These are phyloP conservation scores for Oceanites oceanicus DNA, from an alignment of 2,113 vertebrate species.

Conservation along the genomic window DNA sequence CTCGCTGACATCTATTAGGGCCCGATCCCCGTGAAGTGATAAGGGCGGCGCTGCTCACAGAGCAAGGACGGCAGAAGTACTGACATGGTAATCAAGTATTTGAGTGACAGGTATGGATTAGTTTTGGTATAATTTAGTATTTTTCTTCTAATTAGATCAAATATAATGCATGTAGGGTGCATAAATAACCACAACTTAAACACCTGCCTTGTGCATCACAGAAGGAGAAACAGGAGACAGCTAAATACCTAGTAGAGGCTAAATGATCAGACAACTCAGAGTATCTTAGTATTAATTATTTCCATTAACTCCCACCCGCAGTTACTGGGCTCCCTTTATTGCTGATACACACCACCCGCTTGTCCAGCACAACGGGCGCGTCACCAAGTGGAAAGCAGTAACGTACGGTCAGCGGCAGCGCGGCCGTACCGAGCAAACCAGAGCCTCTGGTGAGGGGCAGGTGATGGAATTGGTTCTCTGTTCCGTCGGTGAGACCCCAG, in stretches of 20 bases:
- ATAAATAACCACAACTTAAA: neutral
- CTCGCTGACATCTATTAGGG: rapidly evolving
- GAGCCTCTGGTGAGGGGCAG: neutral
- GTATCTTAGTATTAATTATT: neutral
- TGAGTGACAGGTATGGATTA: neutral
- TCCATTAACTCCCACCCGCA: neutral
- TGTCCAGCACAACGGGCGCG: neutral
- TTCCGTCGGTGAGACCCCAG: neutral
- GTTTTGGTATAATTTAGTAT: neutral
- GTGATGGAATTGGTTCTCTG: neutral
- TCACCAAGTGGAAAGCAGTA: neutral
- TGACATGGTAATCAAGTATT: neutral
- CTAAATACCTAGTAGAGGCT: neutral
- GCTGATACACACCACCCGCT: neutral
- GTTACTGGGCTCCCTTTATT: neutral
- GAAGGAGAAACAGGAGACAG: neutral
- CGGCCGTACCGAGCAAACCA: rapidly evolving
- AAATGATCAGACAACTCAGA: neutral
- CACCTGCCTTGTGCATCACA: neutral
- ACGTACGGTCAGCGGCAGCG: rapidly evolving
- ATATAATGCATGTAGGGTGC: neutral
- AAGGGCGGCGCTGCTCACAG: neutral
- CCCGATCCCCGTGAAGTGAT: neutral
- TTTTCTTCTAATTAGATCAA: neutral
- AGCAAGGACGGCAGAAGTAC: neutral